Evolutionary conservation across 1,140 invertebrate genomes (phyloP), one percentile per base, ranked within the genome.

Genomic region (Amyelois transitella): DNA sequence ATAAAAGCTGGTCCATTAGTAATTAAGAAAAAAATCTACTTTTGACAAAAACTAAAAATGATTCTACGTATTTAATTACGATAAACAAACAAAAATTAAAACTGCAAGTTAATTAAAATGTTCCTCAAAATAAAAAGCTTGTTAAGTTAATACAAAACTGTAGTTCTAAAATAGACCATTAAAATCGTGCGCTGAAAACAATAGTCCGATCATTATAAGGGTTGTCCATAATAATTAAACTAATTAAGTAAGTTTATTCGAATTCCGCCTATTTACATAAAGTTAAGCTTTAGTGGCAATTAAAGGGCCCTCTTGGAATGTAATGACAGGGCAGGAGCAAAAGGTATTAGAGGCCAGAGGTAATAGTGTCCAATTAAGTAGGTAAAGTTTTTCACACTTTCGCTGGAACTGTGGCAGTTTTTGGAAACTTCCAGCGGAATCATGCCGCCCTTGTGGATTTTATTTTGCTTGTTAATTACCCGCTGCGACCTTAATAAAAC

Each of bases 241-340:
- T 58, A 58, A 58, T 58, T 56, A 38, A 28, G 14, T 47, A 52
- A 52, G 55, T 58, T 58, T 58, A 58, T 58, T 58, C 44, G 43
- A 52, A 45, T 52, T 52, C 19, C 21, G 19, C 48, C 55, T 58
- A 58, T 58, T 58, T 58, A 58, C 55, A 58, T 58, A 58, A 58
- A 58, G 55, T 58, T 57, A 51, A 57, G 24, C 49, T 57, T 58
- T 48, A 57, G 55, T 20, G 44, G 55, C 20, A 58, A 58, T 57
- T 58, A 52, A 38, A 58, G 55, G 21, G 43, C 17, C 32, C 18
- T 48, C 10, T 51, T 19, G 48, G 10, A 43, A 12, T 12, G 28
- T 53, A 58, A 58, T 53, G 50, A 58, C 50, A 58, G 55, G 25
- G 50, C 49, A 38, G 7, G 17, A 21, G 55, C 8, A 18, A 19